Percentiles rank a stretch among this genome's conserved stretches.
Conservation (phyloP, 2,797 vertebrate species). For the Melanotaenia pygmaea region DNA sequence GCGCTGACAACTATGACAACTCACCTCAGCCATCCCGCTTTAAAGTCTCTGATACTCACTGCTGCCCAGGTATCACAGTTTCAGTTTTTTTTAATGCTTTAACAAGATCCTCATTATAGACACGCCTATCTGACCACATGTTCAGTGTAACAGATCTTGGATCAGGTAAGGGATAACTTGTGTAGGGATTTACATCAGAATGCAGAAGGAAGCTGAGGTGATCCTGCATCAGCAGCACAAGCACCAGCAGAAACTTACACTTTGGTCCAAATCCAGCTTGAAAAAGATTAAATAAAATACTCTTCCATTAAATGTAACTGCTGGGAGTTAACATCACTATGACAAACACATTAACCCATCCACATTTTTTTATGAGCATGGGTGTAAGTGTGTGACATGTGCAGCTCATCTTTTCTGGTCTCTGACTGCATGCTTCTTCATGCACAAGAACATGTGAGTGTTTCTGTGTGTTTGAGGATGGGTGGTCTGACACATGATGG, state of each 20-base stretch:
- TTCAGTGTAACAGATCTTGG: constrained; percentile 32
- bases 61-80: constrained; percentile 12
- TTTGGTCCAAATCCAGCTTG: neutral
- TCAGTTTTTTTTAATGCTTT: constrained; percentile 55
- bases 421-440: neutral
- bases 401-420: neutral
- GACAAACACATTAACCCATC: neutral
- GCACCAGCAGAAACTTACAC: neutral
- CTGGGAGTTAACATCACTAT: neutral
- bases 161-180: constrained; percentile 9
- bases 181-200: neutral
- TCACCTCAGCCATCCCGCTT: constrained; percentile 1
- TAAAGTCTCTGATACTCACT: constrained; percentile 6
- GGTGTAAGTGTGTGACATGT: constrained; percentile 6
- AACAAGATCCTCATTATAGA: constrained; percentile 45
- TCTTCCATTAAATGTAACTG: neutral
- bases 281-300: neutral
- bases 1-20: constrained; percentile 1
- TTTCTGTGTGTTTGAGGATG: neutral
- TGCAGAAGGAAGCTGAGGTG: neutral
- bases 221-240: constrained; percentile 11
- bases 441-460: constrained; percentile 2
- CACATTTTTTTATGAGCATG: neutral
- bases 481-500: constrained; percentile 15
- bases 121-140: constrained; percentile 16